Conservation (phyloP, 2,113 vertebrate species). For the Stigmatopora argus region DNA sequence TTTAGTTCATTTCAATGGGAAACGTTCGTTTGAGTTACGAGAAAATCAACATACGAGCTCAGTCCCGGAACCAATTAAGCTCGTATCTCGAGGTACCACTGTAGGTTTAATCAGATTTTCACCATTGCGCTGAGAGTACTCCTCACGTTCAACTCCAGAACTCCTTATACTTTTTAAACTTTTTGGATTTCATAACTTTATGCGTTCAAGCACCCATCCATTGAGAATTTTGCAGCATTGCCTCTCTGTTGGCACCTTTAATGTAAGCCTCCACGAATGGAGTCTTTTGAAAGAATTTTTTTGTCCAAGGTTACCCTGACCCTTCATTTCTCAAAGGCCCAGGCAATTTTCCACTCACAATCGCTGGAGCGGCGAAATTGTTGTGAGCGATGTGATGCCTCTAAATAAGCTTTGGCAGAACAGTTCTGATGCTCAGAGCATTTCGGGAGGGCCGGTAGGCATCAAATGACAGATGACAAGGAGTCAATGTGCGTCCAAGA, state of each 20-base stretch:
- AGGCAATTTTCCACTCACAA: slow-evolving; percentile 9
- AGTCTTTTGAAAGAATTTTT: slow-evolving; percentile 25
- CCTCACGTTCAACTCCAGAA: too few relatives aligned
- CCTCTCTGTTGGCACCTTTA: slow-evolving; percentile 30
- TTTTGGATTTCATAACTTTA: neutral
- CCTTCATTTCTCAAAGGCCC: slow-evolving; percentile 30
- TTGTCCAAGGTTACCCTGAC: slow-evolving; percentile 45
- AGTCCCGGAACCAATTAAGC: too few relatives aligned
- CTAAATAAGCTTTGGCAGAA: slow-evolving; percentile 34
- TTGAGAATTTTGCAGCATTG: slow-evolving; percentile 12
- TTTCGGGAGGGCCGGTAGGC: slow-evolving; percentile 32
- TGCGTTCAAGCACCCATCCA: neutral
- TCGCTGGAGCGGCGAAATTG: slow-evolving; percentile 16
- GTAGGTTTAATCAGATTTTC: neutral
- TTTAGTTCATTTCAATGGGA: too few relatives aligned
- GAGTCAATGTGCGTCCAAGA: slow-evolving; percentile 33
- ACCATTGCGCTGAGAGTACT: too few relatives aligned
- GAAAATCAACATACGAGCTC: too few relatives aligned
- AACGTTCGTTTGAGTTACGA: too few relatives aligned
- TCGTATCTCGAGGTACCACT: too few relatives aligned
- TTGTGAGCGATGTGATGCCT: slow-evolving; percentile 21
- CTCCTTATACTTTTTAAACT: too few relatives aligned
- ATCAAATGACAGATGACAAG: slow-evolving; percentile 57
- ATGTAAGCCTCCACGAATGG: slow-evolving; percentile 32
- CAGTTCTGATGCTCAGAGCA: slow-evolving; percentile 8